phyloP scores from a whole-genome alignment of 2,113 vertebrate species.

The Glareola pratincola region DNA sequence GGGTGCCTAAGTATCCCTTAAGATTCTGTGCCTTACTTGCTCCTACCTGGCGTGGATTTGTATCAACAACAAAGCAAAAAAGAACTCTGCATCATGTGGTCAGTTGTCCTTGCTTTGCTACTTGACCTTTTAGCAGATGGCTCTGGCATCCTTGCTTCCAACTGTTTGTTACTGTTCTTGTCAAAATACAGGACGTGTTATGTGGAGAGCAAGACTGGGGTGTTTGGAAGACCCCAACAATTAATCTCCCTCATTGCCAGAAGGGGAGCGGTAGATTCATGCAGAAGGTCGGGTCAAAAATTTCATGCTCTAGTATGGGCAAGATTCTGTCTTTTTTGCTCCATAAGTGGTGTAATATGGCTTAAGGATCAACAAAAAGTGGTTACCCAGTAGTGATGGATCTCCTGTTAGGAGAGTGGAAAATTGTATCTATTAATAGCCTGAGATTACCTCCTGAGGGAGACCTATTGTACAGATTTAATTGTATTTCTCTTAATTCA shows the following conservation, averaged over 20 bases:
- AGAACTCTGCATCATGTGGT: background rate
- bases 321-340: background rate
- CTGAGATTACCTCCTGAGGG: background rate
- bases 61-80: background rate
- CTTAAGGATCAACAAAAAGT: background rate
- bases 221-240: background rate
- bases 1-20: background rate
- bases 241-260: background rate
- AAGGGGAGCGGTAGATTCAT: background rate
- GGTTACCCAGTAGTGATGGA: background rate
- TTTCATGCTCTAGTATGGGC: background rate
- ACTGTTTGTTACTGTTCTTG: background rate
- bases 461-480: background rate
- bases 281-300: background rate
- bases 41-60: background rate
- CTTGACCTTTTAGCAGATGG: background rate
- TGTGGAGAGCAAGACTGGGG: background rate
- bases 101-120: background rate
- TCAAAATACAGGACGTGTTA: background rate
- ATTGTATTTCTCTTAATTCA: conserved; percentile 31
- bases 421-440: conserved; percentile 14
- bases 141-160: background rate
- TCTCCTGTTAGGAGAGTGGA: background rate
- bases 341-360: background rate
- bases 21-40: background rate